Percentiles rank a stretch among this genome's conserved stretches.
Conservation (phyloP, 2,888 invertebrate species). For the Archaeoteleia sp. region DNA sequence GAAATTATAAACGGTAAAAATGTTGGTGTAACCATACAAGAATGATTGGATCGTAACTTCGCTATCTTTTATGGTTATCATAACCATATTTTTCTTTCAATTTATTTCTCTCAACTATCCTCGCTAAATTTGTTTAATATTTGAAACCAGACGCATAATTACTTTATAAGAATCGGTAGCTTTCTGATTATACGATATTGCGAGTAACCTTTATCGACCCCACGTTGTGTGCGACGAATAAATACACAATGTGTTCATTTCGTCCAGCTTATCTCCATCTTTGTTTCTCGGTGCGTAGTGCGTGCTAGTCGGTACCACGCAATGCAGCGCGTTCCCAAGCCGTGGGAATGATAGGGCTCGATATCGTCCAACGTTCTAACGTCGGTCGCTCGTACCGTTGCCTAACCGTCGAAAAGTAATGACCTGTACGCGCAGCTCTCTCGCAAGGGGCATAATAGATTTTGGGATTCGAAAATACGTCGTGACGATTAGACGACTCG, state of each 20-base stretch:
- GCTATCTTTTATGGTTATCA: too few species aligned
- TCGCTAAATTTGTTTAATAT: too few species aligned
- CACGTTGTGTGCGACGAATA: conserved; percentile 24
- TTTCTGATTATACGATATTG: too few species aligned
- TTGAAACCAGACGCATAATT: too few species aligned
- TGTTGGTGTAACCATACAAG: too few species aligned
- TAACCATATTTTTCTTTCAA: too few species aligned
- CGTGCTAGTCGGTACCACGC: conserved; percentile 57
- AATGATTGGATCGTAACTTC: too few species aligned
- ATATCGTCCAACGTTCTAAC: conserved; percentile 32
- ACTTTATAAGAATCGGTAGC: too few species aligned
- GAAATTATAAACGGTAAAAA: too few species aligned
- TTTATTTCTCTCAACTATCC: too few species aligned
- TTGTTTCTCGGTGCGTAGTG: conserved; percentile 29
- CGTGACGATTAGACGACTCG: neutral
- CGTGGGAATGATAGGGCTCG: conserved; percentile 48
- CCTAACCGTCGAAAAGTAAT: conserved; percentile 42
- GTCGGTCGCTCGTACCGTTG: conserved; percentile 14
- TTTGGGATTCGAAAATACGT: conserved; percentile 5
- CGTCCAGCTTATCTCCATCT: conserved; percentile 38
- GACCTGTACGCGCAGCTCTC: conserved; percentile 3
- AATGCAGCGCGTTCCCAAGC: conserved; percentile 28
- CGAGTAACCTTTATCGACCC: conserved; percentile 39
- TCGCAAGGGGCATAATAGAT: conserved; percentile 8
- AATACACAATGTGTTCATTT: conserved; percentile 21